These are phyloP conservation scores for Nansenia antarctica DNA, from an alignment of 2,113 vertebrate genomes.

Conservation along the genomic window DNA sequence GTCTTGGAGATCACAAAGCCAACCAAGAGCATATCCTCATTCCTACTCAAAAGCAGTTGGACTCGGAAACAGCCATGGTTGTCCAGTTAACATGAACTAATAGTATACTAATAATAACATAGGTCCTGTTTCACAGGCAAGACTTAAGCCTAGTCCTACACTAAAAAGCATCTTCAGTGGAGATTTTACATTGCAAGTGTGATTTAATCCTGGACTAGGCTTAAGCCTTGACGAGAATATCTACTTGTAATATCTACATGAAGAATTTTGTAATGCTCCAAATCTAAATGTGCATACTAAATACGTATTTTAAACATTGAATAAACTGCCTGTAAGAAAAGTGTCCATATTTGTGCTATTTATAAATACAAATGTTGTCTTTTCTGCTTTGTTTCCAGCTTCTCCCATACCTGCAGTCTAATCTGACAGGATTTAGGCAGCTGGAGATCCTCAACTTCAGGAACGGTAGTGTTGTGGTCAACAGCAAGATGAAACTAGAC, in stretches of 20 bases:
- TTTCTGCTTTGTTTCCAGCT: conserved; percentile 73
- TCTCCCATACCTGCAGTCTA: conserved; percentile 88
- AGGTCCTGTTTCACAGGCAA: too few relatives aligned
- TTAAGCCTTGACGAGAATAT: too few relatives aligned
- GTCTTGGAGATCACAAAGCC: not conserved
- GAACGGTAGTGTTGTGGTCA: conserved; percentile 91
- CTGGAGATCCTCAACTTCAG: conserved; percentile 94
- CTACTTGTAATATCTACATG: not conserved
- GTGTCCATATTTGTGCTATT: not conserved
- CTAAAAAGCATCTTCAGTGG: too few relatives aligned
- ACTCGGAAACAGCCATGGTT: not conserved
- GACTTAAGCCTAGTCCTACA: too few relatives aligned
- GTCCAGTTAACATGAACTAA: not conserved
- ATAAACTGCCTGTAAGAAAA: too few relatives aligned
- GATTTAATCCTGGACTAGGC: too few relatives aligned
- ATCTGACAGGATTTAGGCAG: conserved; percentile 91
- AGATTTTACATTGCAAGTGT: not conserved
- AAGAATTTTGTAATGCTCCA: too few relatives aligned
- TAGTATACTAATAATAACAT: not conserved
- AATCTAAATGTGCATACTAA: too few relatives aligned
- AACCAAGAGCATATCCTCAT: not conserved
- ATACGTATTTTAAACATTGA: too few relatives aligned
- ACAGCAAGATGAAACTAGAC: conserved; percentile 89
- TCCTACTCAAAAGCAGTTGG: not conserved
- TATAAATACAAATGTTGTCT: not conserved